These are phyloP conservation scores for Salticus scenicus DNA, from an alignment of 2,888 invertebrate genomes.

Conservation along the genomic window DNA sequence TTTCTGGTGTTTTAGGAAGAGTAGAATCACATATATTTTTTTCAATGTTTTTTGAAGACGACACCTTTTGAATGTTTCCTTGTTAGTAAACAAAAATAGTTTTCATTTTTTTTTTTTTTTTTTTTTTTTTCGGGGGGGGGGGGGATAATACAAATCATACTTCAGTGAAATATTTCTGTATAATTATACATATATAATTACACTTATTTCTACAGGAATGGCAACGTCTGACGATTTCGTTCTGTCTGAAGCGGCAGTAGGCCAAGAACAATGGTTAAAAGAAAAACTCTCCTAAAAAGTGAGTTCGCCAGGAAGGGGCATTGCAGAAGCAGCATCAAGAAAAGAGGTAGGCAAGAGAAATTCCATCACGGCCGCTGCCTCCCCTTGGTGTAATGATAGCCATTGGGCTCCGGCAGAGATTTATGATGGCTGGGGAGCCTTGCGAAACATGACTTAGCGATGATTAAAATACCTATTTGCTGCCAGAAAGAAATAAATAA, in stretches of 20 bases:
- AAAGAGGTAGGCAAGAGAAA: slow-evolving; percentile 37
- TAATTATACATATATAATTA: no score
- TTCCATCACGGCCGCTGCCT: slow-evolving; percentile 47
- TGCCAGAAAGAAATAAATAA: background rate
- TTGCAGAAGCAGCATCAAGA: background rate
- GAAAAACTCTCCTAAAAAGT: background rate
- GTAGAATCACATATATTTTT: no score
- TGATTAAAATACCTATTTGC: slow-evolving; percentile 65
- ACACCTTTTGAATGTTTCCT: no score
- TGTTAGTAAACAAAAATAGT: no score
- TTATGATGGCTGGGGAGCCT: slow-evolving; percentile 43
- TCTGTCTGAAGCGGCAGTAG: background rate
- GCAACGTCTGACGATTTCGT: background rate
- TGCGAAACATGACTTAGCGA: slow-evolving; percentile 59
- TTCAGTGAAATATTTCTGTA: no score
- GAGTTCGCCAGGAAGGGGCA: background rate
- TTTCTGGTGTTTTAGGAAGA: no score
- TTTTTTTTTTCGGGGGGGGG: no score
- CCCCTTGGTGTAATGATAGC: slow-evolving; percentile 66
- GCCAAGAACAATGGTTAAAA: background rate
- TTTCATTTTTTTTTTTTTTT: no score
- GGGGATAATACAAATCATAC: no score
- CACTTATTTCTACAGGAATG: no score
- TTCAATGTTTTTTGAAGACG: no score
- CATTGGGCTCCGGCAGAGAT: slow-evolving; percentile 57